phyloP scores from a whole-genome alignment of 2,113 vertebrate genomes.

The Vulpes ferrilata region DNA sequence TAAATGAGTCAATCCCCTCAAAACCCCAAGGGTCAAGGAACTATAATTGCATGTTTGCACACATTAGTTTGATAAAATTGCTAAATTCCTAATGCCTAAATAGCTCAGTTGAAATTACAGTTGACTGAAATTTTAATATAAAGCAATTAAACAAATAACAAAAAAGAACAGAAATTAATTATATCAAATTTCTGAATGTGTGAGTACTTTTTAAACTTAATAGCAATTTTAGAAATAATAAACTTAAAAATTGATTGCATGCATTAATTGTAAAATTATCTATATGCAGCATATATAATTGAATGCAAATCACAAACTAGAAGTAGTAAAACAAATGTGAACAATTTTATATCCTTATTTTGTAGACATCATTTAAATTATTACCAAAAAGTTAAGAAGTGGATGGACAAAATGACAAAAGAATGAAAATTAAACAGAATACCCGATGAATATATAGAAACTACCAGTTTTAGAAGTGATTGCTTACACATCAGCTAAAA shows the following conservation, averaged over 20 bases:
- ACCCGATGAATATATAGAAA: not conserved
- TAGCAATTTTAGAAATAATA: constrained; percentile 48
- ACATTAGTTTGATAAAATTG: not conserved
- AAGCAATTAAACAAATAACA: not conserved
- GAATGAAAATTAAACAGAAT: not conserved
- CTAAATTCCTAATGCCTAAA: constrained; percentile 9
- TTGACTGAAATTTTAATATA: constrained; percentile 13
- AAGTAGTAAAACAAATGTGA: not conserved
- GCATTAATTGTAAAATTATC: not conserved
- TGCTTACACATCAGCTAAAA: not conserved
- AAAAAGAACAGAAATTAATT: not conserved
- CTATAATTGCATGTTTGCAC: not conserved
- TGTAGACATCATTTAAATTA: not conserved
- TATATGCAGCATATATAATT: not conserved
- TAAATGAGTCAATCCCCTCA: not conserved
- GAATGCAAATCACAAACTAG: not conserved
- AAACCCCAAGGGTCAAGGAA: not conserved
- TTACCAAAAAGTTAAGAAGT: not conserved
- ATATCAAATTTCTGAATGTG: not conserved
- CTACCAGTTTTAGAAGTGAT: not conserved
- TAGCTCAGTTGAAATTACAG: constrained; percentile 15
- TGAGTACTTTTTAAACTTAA: not conserved
- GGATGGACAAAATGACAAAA: not conserved
- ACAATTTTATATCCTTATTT: not conserved
- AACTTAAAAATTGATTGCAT: not conserved